phyloP scores from a whole-genome alignment of 53 echinoderm and acorn worm species.

The Zoroaster sp. region DNA sequence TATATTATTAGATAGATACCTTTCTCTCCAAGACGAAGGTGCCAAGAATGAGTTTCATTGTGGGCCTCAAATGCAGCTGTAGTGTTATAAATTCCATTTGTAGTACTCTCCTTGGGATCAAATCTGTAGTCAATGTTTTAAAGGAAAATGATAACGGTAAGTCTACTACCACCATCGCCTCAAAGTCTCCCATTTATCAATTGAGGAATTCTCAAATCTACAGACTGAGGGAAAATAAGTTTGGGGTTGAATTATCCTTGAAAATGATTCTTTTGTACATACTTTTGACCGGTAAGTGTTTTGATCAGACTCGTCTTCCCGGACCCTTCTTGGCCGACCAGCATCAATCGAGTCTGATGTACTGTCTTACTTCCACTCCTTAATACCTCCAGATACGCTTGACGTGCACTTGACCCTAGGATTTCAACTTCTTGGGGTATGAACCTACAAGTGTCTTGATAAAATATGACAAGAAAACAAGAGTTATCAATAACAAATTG shows the following conservation, averaged over 20 bases:
- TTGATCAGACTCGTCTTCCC: slow-evolving; percentile 80
- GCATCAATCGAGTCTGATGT: slow-evolving; percentile 63
- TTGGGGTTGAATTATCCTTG: too few species aligned
- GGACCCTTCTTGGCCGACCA: slow-evolving; percentile 73
- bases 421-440: slow-evolving; percentile 58
- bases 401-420: slow-evolving; percentile 58
- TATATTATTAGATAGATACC: too few species aligned
- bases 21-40: not conserved
- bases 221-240: too few species aligned
- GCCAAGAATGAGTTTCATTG: not conserved
- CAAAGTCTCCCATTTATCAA: too few species aligned
- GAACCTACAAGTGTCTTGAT: not conserved
- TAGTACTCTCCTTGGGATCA: not conserved
- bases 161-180: too few species aligned
- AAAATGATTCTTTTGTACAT: too few species aligned
- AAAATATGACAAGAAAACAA: not conserved
- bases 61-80: not conserved
- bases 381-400: slow-evolving; percentile 61
- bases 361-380: slow-evolving; percentile 66
- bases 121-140: not conserved
- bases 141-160: too few species aligned
- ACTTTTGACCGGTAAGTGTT: slow-evolving; percentile 68
- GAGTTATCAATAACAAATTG: too few species aligned
- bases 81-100: slow-evolving; percentile 13
- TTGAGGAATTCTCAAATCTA: too few species aligned